Evolutionary conservation across 1,140 invertebrate species (phyloP).

Genomic region (Bombus polaris): DNA sequence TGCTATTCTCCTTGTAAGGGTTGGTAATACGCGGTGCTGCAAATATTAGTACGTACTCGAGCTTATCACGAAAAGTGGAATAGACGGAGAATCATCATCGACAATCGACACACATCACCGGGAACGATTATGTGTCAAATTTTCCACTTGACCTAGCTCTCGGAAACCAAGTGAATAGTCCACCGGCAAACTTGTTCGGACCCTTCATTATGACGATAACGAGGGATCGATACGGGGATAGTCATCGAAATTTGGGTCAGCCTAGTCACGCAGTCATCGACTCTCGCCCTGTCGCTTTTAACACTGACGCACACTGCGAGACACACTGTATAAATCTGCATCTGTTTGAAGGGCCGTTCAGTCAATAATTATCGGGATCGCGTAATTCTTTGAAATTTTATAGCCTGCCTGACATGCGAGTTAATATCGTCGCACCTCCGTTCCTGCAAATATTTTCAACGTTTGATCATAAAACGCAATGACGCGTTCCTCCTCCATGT

Average conservation of each 20-base stretch:
- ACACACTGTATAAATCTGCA: conserved; percentile 29
- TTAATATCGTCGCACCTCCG: neutral
- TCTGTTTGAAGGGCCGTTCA: neutral
- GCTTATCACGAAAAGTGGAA: neutral
- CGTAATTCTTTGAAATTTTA: conserved; percentile 2
- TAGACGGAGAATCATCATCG: neutral
- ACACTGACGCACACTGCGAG: neutral
- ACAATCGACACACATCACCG: neutral
- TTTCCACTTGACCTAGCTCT: conserved; percentile 60
- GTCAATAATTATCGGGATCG: conserved; percentile 14
- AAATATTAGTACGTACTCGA: neutral
- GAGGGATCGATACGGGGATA: conserved; percentile 57
- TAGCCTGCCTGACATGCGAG: neutral
- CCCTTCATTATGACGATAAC: conserved; percentile 59
- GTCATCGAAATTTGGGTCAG: conserved; percentile 66
- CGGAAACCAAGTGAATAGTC: conserved; percentile 25
- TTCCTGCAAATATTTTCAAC: neutral
- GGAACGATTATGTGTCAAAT: conserved; percentile 54
- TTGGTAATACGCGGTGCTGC: neutral
- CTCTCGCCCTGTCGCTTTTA: conserved; percentile 38
- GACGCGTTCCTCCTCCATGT: neutral
- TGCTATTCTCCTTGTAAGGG: too few species aligned
- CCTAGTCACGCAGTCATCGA: conserved; percentile 52
- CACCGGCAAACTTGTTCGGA: conserved; percentile 53
- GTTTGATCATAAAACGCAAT: neutral